A percentile compares a stretch with the other conserved stretches of the same genome.
Evolutionary conservation across 1,140 invertebrate species (phyloP).

Genomic region (Harlomillsia oculata): DNA sequence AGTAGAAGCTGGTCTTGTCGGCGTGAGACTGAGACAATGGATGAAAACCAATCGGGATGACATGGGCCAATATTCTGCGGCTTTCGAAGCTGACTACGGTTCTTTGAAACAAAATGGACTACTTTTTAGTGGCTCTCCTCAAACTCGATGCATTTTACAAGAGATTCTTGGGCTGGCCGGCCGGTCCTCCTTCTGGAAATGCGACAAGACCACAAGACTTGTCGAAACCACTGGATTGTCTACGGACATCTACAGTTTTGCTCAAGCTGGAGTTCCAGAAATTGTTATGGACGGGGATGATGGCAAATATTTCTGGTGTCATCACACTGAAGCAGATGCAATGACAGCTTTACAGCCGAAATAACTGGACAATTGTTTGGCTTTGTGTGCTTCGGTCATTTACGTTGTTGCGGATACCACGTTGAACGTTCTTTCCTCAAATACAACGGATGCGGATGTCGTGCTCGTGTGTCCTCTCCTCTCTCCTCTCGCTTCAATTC

Average conservation of each 20-base stretch:
- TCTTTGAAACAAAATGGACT: conserved; percentile 52
- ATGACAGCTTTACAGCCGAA: conserved; percentile 43
- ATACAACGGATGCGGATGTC: too few species aligned
- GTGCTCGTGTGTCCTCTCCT: too few species aligned
- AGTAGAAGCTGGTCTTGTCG: conserved; percentile 44
- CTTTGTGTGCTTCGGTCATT: conserved; percentile 60
- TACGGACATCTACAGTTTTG: conserved; percentile 36
- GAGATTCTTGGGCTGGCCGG: conserved; percentile 47
- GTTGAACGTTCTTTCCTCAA: too few species aligned
- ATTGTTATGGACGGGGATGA: conserved; percentile 38
- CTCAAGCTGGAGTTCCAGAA: conserved; percentile 39
- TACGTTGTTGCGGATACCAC: conserved; percentile 45
- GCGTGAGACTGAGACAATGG: conserved; percentile 38
- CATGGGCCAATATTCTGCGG: conserved; percentile 53
- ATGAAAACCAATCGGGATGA: conserved; percentile 45
- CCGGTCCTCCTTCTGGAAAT: too few species aligned
- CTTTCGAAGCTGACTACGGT: conserved; percentile 49
- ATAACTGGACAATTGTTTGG: conserved; percentile 56
- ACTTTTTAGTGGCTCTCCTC: conserved; percentile 46
- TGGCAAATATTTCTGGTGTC: conserved; percentile 43
- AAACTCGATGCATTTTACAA: conserved; percentile 53
- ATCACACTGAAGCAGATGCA: conserved; percentile 39
- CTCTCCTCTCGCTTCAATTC: too few species aligned
- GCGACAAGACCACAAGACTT: conserved; percentile 34
- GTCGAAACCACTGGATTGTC: conserved; percentile 22